These are phyloP conservation scores for Scolopax bukidnonensis DNA, from an alignment of 2,797 vertebrate species.

Conservation along the genomic window DNA sequence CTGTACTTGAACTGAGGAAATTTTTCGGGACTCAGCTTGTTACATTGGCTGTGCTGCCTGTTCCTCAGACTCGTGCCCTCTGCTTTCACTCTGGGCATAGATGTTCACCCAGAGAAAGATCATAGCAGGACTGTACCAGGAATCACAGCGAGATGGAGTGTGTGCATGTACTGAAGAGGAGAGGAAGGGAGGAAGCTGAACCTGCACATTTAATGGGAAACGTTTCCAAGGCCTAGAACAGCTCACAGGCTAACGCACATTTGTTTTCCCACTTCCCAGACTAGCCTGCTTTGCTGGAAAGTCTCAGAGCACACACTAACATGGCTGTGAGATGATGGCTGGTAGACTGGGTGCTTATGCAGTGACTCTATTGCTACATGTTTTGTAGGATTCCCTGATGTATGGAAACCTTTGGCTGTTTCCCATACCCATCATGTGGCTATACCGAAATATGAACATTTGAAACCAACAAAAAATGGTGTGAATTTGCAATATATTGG, in stretches of 20 bases:
- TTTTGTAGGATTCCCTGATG: not conserved
- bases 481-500: not conserved
- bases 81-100: not conserved
- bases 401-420: not conserved
- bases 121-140: not conserved
- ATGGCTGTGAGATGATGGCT: not conserved
- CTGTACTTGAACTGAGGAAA: not conserved
- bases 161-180: not conserved
- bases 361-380: not conserved
- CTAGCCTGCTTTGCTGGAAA: not conserved
- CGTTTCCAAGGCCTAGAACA: not conserved
- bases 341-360: not conserved
- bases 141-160: not conserved
- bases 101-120: not conserved
- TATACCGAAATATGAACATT: not conserved
- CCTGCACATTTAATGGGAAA: not conserved
- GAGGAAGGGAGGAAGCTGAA: not conserved
- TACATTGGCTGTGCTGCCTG: not conserved
- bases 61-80: not conserved
- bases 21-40: not conserved
- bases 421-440: not conserved
- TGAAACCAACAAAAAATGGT: not conserved
- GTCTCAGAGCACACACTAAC: not conserved
- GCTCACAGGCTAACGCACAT: not conserved
- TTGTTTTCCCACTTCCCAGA: not conserved